These are phyloP conservation scores for Zosterops borbonicus DNA, from an alignment of 2,113 vertebrate genomes.

Conservation along the genomic window DNA sequence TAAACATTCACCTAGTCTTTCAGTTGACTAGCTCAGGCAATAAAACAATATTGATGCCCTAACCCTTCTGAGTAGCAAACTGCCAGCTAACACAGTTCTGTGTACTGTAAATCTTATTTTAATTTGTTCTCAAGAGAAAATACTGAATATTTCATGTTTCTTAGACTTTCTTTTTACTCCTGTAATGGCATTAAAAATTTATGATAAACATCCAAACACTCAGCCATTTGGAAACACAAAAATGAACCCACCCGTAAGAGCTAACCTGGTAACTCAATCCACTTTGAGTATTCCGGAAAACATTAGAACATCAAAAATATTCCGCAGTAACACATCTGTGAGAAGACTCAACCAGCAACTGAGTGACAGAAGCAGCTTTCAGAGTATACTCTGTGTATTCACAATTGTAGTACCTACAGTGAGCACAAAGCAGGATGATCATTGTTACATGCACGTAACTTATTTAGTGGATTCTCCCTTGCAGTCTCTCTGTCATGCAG, in stretches of 20 bases:
- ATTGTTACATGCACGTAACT: accelerated
- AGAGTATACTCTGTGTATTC: background rate
- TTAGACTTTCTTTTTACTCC: background rate
- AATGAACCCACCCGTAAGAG: background rate
- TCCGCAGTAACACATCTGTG: background rate
- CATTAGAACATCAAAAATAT: background rate
- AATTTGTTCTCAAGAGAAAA: background rate
- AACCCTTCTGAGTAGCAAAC: background rate
- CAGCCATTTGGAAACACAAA: background rate
- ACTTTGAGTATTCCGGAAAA: slow-evolving; percentile 43
- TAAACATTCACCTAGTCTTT: background rate
- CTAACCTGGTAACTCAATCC: background rate
- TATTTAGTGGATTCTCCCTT: background rate
- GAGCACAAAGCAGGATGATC: background rate
- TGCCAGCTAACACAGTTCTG: background rate
- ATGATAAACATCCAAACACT: background rate
- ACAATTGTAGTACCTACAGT: accelerated
- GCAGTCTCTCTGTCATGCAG: background rate
- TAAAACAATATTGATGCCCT: background rate
- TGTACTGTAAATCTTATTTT: background rate
- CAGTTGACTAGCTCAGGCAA: background rate
- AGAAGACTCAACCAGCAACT: background rate
- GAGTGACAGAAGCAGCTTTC: background rate
- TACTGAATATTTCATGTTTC: background rate
- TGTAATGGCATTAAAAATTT: background rate